Percentiles rank a stretch among this genome's conserved stretches.
phyloP scores from a whole-genome alignment of 2,113 vertebrate genomes.

The Hyperoodon ampullatus region DNA sequence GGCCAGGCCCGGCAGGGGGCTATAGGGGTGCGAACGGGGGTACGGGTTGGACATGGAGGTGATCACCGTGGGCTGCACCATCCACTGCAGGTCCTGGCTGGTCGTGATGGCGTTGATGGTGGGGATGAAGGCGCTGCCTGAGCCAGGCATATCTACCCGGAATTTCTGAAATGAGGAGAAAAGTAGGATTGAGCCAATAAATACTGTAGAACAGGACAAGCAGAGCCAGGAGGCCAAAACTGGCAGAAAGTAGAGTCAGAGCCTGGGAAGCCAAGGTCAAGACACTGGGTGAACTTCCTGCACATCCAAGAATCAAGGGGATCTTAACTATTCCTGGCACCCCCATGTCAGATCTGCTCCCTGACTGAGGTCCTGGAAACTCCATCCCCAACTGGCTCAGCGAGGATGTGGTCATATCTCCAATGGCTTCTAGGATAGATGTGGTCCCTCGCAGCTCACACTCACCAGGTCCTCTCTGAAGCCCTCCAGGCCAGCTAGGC shows the following conservation, averaged over 20 bases:
- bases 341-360: neutral
- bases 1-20: slow-evolving; percentile 91
- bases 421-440: neutral
- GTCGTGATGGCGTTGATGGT: slow-evolving; percentile 99
- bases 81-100: slow-evolving; percentile 99
- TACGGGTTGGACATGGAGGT: slow-evolving; percentile 99
- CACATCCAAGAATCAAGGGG: neutral
- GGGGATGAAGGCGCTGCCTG: slow-evolving; percentile 98
- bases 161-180: slow-evolving; percentile 91
- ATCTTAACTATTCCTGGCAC: neutral
- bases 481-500: neutral
- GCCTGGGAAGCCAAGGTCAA: neutral
- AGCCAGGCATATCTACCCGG: slow-evolving; percentile 98
- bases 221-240: neutral
- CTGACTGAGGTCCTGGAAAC: neutral
- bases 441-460: neutral
- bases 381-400: neutral
- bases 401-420: neutral
- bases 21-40: slow-evolving; percentile 94
- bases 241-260: neutral
- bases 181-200: neutral
- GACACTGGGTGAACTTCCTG: neutral
- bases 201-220: neutral
- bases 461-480: neutral
- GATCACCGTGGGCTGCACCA: slow-evolving; percentile 99